Percentiles rank a stretch among this genome's conserved stretches.
Conservation (phyloP, 2,888 invertebrate genomes). For the Agriopis leucophaearia region DNA sequence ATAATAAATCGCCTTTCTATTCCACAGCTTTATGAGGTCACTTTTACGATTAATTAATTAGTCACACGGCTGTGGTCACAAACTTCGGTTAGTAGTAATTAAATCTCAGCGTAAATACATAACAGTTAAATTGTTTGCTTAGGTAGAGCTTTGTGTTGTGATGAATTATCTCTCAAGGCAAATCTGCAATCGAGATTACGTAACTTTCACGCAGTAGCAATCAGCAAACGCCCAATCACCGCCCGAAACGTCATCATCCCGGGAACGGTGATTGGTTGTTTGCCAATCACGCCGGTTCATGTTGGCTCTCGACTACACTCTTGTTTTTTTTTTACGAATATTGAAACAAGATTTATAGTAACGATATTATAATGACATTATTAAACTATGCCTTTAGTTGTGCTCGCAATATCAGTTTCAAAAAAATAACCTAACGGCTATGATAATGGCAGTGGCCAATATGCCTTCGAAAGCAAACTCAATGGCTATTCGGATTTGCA, state of each 20-base stretch:
- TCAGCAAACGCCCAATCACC: neutral
- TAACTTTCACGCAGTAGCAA: neutral
- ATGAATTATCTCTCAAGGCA: too few species aligned
- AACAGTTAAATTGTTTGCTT: neutral
- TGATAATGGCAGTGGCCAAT: constrained; percentile 21
- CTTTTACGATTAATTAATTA: constrained; percentile 66
- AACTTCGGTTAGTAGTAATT: constrained; percentile 42
- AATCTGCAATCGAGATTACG: too few species aligned
- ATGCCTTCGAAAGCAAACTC: constrained; percentile 29
- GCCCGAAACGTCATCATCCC: neutral
- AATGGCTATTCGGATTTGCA: constrained; percentile 51
- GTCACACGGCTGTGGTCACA: constrained; percentile 52
- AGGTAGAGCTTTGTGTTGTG: neutral
- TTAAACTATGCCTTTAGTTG: too few species aligned
- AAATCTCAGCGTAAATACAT: neutral
- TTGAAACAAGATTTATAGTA: too few species aligned
- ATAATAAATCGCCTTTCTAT: constrained; percentile 64
- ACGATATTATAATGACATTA: too few species aligned
- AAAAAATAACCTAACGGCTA: neutral
- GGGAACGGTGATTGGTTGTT: too few species aligned
- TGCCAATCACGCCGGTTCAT: too few species aligned
- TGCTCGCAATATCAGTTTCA: neutral
- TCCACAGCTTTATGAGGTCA: constrained; percentile 59
- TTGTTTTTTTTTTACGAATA: neutral
- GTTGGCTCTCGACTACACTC: too few species aligned